phyloP scores from a whole-genome alignment of 2,797 vertebrate species.

The Sebastes iracundus region DNA sequence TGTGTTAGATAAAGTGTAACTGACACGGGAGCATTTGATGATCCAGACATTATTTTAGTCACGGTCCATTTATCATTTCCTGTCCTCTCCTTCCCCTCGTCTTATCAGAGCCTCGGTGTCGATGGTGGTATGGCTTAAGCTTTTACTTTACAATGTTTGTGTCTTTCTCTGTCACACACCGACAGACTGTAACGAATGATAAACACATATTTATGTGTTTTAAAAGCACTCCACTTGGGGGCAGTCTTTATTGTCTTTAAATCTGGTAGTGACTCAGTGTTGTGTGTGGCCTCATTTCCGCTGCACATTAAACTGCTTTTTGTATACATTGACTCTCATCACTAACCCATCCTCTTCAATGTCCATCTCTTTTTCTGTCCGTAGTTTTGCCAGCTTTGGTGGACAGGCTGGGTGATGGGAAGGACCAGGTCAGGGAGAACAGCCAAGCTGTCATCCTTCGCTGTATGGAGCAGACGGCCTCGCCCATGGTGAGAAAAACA shows the following conservation, averaged over 20 bases:
- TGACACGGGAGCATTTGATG: conserved; percentile 36
- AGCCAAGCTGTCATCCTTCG: conserved; percentile 91
- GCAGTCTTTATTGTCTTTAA: conserved; percentile 41
- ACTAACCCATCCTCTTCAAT: neutral
- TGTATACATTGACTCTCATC: neutral
- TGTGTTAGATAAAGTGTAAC: conserved; percentile 30
- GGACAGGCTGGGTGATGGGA: conserved; percentile 94
- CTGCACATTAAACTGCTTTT: conserved; percentile 4
- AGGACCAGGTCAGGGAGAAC: conserved; percentile 97
- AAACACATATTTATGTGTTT: neutral
- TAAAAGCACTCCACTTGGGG: conserved; percentile 49
- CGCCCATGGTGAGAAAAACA: conserved; percentile 87
- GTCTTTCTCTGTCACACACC: neutral
- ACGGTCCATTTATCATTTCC: conserved; percentile 58
- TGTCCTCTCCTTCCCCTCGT: conserved; percentile 1
- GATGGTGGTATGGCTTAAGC: neutral
- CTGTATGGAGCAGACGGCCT: conserved; percentile 90
- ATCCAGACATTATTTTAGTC: conserved; percentile 53
- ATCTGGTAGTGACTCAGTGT: neutral
- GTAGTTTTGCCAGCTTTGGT: conserved; percentile 90
- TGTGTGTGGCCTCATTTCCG: conserved; percentile 6
- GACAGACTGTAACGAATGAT: neutral
- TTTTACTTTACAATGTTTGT: neutral
- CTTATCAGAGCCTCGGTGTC: neutral
- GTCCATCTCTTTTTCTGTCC: conserved; percentile 1